Conservation (phyloP, 2,797 vertebrate species). For the Furcifer pardalis region DNA sequence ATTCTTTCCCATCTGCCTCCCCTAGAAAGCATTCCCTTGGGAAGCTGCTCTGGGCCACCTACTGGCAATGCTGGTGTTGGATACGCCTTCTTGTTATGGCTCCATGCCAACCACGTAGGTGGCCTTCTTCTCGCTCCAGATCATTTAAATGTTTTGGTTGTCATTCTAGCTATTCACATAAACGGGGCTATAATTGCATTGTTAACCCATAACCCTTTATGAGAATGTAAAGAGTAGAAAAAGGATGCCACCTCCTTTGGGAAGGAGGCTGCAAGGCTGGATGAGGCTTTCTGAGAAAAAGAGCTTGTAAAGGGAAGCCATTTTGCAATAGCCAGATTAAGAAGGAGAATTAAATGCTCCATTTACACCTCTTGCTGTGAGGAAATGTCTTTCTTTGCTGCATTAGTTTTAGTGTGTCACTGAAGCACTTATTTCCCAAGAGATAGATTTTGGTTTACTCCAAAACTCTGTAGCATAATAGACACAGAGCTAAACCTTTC, state of each 20-base stretch:
- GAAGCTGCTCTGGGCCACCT: neutral
- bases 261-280: neutral
- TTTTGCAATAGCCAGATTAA: slow-evolving; percentile 5
- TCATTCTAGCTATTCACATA: neutral
- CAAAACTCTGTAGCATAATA: neutral
- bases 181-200: neutral
- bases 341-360: slow-evolving; percentile 19
- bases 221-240: neutral
- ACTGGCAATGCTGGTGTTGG: neutral
- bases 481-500: neutral
- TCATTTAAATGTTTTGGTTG: neutral
- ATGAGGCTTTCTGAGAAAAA: slow-evolving; percentile 11
- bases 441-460: neutral
- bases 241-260: neutral
- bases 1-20: neutral
- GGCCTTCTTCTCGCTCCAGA: neutral
- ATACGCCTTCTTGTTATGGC: neutral
- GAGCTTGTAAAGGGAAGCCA: neutral
- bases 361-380: neutral
- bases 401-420: neutral
- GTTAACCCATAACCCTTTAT: neutral
- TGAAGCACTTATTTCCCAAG: neutral
- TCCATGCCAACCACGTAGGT: neutral
- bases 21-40: neutral
- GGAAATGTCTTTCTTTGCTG: neutral